Base-by-base conservation (phyloP, 2,797 vertebrate genomes). In the Sebastes dallii region DNA sequence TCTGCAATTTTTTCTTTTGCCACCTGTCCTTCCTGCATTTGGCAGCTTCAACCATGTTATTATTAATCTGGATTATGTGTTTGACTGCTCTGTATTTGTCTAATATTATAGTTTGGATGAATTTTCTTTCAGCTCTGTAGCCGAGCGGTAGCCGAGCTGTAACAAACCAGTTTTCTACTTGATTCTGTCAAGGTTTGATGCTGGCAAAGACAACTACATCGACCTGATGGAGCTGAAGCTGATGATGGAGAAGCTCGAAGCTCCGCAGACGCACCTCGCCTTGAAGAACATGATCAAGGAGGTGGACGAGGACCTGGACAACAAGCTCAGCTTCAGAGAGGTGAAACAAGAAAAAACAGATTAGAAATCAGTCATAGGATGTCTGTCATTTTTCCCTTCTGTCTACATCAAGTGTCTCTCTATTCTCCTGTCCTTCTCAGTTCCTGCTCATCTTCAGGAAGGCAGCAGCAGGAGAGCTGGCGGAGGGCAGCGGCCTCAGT, bases 221-320 rank as follows among this genome's bases (percentile, higher is more conserved):
- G 98, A 99, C 91, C 91, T 99, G 70, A 99, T 99, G 98, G 98
- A 99, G 89, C 94, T 99, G 82, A 99, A 99, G 76, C 94, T 97
- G 83, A 99, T 99, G 98, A 99, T 99, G 98, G 98, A 99, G 89
- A 99, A 99, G 72, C 96, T 99, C 0, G 97, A 93, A 0, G 98
- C 98, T 0, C 97, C 98, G 0, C 98, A 99, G 93, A 99, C 98
- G 0, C 98, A 99, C 88, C 81, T 99, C 12, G 97, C 97, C 4
- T 91, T 99, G 89, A 99, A 99, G 88, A 98, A 98, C 93, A 99
- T 99, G 98, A 99, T 99, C 89, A 99, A 97, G 82, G 98, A 99
- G 77, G 98, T 99, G 81, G 98, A 99, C 0, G 98, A 99, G 84
- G 98, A 99, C 87, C 95, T 99, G 52, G 98, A 99, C 78, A 95